Conservation (phyloP, 2,797 vertebrate species). For the Danio jaintianensis region DNA sequence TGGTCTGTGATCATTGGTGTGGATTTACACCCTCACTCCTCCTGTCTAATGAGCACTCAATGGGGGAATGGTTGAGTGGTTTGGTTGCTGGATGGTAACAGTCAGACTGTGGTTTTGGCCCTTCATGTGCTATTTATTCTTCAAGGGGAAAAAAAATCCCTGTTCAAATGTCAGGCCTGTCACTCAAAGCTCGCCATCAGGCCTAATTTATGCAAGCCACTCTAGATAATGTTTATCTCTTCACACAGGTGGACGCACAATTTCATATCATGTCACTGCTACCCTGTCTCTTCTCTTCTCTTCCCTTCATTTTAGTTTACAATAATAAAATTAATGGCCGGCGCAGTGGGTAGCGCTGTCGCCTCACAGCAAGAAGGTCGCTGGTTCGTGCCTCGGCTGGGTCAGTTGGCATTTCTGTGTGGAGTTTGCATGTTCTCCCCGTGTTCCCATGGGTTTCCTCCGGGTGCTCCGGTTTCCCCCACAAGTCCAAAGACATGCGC, state of each 20-base stretch:
- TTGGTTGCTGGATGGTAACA: constrained; percentile 14
- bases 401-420: too few species aligned
- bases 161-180: constrained; percentile 81
- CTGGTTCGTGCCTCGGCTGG: too few species aligned
- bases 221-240: constrained; percentile 73
- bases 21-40: constrained; percentile 46
- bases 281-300: too few species aligned
- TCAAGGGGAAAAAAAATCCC: constrained; percentile 65
- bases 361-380: too few species aligned
- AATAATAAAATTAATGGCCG: too few species aligned
- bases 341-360: too few species aligned
- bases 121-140: constrained; percentile 72
- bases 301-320: too few species aligned
- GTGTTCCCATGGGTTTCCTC: too few species aligned
- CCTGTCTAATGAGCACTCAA: constrained; percentile 20
- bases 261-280: not conserved
- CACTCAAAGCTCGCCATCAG: constrained; percentile 75
- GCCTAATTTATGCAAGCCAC: constrained; percentile 63
- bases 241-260: constrained; percentile 68
- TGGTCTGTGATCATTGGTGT: constrained; percentile 41
- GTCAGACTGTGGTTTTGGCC: constrained; percentile 39
- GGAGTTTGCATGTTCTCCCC: too few species aligned
- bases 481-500: too few species aligned
- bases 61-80: constrained; percentile 11
- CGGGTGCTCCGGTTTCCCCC: too few species aligned